phyloP scores from a whole-genome alignment of 2,797 vertebrate species.

The Pogoniulus pusillus region DNA sequence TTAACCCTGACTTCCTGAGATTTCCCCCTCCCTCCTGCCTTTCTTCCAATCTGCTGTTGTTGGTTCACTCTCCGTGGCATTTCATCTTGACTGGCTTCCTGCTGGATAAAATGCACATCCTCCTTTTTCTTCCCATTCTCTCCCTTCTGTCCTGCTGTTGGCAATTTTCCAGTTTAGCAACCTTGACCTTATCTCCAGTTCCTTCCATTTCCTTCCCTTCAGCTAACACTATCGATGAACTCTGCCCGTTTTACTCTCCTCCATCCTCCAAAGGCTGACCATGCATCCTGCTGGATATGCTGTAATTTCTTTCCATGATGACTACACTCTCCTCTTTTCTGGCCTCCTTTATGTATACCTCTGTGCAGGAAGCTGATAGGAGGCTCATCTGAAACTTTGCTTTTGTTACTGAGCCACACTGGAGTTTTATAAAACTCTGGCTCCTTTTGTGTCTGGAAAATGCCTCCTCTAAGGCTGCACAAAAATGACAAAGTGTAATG shows the following conservation, averaged over 20 bases:
- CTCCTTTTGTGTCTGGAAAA: neutral
- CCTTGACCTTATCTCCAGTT: slow-evolving; percentile 41
- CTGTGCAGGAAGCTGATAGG: neutral
- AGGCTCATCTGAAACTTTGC: neutral
- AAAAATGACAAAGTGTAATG: neutral
- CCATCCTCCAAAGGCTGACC: slow-evolving; percentile 18
- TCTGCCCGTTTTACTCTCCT: slow-evolving; percentile 27
- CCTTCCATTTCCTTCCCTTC: slow-evolving; percentile 48
- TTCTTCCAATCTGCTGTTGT: neutral
- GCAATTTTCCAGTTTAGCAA: slow-evolving; percentile 39
- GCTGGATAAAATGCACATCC: slow-evolving; percentile 20
- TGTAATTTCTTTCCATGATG: slow-evolving; percentile 29
- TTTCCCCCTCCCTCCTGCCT: neutral
- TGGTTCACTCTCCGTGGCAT: neutral
- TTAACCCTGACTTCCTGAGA: neutral
- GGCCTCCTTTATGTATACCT: neutral
- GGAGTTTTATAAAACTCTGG: neutral
- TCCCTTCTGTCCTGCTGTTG: slow-evolving; percentile 4
- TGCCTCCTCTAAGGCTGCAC: neutral
- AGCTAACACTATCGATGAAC: neutral
- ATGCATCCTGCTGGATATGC: slow-evolving; percentile 35
- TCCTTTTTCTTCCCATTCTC: slow-evolving; percentile 33
- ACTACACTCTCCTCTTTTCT: neutral
- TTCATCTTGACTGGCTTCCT: slow-evolving; percentile 15
- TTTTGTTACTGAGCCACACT: neutral